Percentiles rank a stretch among this genome's conserved stretches.
These are phyloP conservation scores for Sandelia bainsii DNA, from an alignment of 2,797 vertebrate species.

Conservation along the genomic window DNA sequence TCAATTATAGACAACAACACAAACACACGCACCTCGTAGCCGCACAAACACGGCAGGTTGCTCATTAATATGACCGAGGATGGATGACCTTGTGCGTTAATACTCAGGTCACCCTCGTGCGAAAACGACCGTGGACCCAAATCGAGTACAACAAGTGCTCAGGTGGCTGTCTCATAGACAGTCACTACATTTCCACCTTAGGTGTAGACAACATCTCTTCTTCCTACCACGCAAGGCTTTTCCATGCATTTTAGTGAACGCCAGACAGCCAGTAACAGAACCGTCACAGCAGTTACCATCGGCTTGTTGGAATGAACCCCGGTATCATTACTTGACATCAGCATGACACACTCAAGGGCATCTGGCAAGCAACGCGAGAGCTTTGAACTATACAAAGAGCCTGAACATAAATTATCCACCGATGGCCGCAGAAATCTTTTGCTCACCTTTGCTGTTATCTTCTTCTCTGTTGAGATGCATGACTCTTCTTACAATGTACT, in stretches of 20 bases:
- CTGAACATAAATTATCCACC: slow-evolving; percentile 32
- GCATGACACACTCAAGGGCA: slow-evolving; percentile 82
- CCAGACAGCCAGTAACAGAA: slow-evolving; percentile 42
- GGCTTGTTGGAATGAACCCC: slow-evolving; percentile 71
- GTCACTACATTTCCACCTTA: slow-evolving; percentile 56
- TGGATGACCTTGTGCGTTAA: slow-evolving; percentile 77
- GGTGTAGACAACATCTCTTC: slow-evolving; percentile 57
- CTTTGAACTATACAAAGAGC: slow-evolving; percentile 57
- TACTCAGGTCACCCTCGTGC: slow-evolving; percentile 66
- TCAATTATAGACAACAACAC: slow-evolving; percentile 50
- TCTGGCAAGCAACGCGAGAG: slow-evolving; percentile 75
- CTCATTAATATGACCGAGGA: slow-evolving; percentile 45
- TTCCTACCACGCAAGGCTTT: slow-evolving; percentile 34
- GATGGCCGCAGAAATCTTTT: slow-evolving; percentile 51
- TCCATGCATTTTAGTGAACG: slow-evolving; percentile 43
- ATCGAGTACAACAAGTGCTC: slow-evolving; percentile 80
- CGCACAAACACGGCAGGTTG: slow-evolving; percentile 29
- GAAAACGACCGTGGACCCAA: slow-evolving; percentile 39
- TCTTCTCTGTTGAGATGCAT: slow-evolving; percentile 87
- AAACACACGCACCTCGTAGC: slow-evolving; percentile 42
- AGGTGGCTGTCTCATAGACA: slow-evolving; percentile 60
- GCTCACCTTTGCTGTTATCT: slow-evolving; percentile 85
- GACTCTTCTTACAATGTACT: slow-evolving; percentile 72
- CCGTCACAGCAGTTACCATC: slow-evolving; percentile 46
- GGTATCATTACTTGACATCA: slow-evolving; percentile 72